Evolutionary conservation across 2,113 vertebrate genomes (phyloP), one percentile per base, ranked within the genome.

Genomic region (Globicephala melas): DNA sequence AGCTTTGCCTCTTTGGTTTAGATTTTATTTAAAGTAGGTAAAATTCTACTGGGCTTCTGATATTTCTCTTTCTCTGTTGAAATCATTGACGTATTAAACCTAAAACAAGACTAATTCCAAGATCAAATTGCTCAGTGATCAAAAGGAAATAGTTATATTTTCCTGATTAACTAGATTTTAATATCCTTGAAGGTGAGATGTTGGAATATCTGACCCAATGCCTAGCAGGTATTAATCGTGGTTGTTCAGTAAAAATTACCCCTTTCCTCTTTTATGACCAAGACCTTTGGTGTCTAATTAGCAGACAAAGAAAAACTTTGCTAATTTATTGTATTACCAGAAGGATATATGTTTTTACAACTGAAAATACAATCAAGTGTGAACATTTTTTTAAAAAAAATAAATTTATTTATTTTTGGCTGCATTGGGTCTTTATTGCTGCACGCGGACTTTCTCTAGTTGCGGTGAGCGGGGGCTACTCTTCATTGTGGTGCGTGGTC

Each of bases 21-120:
- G 89, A 81, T 95, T 96, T 90, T 31, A 80, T 47, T 88, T 87
- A 77, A 95, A 73, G 44, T 93, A 23, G 26, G 33, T 83, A 41
- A 68, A 67, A 28, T 91, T 84, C 23, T 84, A 11, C 55, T 91
- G n/a, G 33, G 28, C 17, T 90, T 86, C 26, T 44, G 33, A 26
- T 91, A 28, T 41, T 95, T 93, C 53, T 47, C 3, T 81, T 76
- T 80, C 47, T 33, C 41, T 76, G 31, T 88, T 96, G 71, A 96
- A 95, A 88, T 83, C 9, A 90, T 88, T 91, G 87, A 36, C 36
- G 33, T 81, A 81, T 41, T 91, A 84, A 91, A 83, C 31, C 33
- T 20, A 85, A 89, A 81, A 74, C 2, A 89, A 86, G 44, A 86
- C 50, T 91, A 33, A 83, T 55, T 96, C 38, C 80, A 82, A 84